A percentile compares a stretch with the other conserved stretches of the same genome.
These are phyloP conservation scores for Atrichornis clamosus DNA, from an alignment of 2,113 vertebrate genomes.

Conservation along the genomic window DNA sequence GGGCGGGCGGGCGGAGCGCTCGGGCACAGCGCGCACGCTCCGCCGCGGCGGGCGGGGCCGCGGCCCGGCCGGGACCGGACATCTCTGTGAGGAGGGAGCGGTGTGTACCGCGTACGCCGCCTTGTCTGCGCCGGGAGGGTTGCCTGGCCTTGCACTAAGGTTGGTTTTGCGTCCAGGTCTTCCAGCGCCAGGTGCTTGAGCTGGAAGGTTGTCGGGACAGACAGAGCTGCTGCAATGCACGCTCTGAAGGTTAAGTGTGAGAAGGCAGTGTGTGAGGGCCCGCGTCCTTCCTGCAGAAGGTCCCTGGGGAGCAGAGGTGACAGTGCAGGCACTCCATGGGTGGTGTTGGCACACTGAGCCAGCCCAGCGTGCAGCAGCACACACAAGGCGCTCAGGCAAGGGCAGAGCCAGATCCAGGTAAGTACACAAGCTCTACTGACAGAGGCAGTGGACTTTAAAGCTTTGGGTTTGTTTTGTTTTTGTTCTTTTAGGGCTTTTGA, in stretches of 20 bases:
- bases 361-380: neutral
- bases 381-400: fast-evolving
- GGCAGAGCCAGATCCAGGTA: fast-evolving
- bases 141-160: fast-evolving
- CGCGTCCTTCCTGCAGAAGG: neutral
- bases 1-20: neutral
- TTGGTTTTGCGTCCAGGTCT: fast-evolving
- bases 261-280: fast-evolving
- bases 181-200: neutral
- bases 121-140: fast-evolving
- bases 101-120: fast-evolving
- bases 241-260: fast-evolving
- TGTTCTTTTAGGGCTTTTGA: neutral
- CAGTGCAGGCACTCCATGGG: fast-evolving
- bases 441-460: too few relatives aligned
- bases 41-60: neutral
- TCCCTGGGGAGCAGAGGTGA: fast-evolving
- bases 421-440: fast-evolving
- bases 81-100: fast-evolving
- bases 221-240: fast-evolving
- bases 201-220: neutral
- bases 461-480: too few relatives aligned
- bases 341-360: fast-evolving
- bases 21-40: neutral
- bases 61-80: fast-evolving